Conservation (phyloP, 1,140 invertebrate genomes). For the Pentalonia nigronervosa region DNA sequence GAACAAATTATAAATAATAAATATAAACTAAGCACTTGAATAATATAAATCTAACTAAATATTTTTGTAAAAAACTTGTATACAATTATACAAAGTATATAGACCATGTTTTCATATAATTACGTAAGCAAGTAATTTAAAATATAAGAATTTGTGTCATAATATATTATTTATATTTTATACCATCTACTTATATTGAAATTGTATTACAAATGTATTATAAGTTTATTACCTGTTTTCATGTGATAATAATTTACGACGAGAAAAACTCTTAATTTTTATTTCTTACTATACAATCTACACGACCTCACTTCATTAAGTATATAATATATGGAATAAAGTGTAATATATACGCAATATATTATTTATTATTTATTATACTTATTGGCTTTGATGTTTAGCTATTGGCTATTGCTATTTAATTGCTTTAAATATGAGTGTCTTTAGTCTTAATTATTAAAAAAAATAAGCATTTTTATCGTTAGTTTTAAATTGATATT, state of each 20-base stretch:
- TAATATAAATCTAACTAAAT: background rate
- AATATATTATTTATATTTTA: background rate
- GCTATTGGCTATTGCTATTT: background rate
- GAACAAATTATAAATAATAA: background rate
- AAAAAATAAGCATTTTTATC: background rate
- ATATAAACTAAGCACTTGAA: background rate
- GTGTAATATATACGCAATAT: background rate
- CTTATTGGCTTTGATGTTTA: background rate
- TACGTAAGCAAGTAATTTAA: background rate
- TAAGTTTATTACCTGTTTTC: background rate
- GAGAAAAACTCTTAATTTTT: background rate
- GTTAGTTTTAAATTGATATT: background rate
- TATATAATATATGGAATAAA: background rate
- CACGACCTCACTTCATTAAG: background rate
- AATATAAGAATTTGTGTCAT: slow-evolving; percentile 8
- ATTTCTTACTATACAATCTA: background rate
- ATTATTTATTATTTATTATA: background rate
- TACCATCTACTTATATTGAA: background rate
- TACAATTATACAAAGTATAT: background rate
- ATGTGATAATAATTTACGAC: background rate
- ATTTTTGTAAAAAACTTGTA: background rate
- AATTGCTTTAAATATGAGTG: too few species aligned
- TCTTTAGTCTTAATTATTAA: too few species aligned
- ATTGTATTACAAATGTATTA: background rate
- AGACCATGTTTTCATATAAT: background rate